Evolutionary conservation across 2,797 vertebrate species (phyloP), one percentile per base, ranked within the genome.

Genomic region (Coccyzus lansbergi): DNA sequence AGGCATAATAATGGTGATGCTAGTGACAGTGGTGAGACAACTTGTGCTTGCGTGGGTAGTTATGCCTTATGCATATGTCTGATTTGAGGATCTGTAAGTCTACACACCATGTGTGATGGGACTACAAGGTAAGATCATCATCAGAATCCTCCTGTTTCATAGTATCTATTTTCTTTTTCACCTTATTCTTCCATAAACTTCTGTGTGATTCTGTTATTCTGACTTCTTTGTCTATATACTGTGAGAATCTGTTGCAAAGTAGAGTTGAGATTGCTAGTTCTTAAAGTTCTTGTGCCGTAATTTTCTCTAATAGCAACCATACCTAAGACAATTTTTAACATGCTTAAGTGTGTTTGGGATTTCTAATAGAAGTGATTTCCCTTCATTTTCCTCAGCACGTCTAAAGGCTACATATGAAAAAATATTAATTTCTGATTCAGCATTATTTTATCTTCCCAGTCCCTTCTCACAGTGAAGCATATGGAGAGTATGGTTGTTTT

Each of bases 61-160:
- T 71, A 18, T 9, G 20, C 20, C 28, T 20, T 42, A 5, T 2
- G 6, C 14, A 7, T 4, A 6, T 19, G 13, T 34, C 24, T 1
- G 2, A 2, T 15, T 26, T 72, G 21, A 83, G n/a, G 28, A 75
- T 48, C 25, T n/a, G 10, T 12, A 29, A 15, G 7, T 48, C 7
- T 16, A 22, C 0, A 0, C 6, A 8, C 11, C 29, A 60, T 33
- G 3, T 8, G 9, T 44, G 22, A 48, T 9, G 9, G 52, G 18
- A 29, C 9, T 12, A 14, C 1, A 1, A 12, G 20, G 2, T 74
- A 51, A 79, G 34, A 51, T 6, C 33, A 6, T 29, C 21, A 21
- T 31, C 22, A 59, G 19, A 55, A 31, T 6, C 6, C 13, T 78
- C 11, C n/a, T 78, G 4, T 34, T 79, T 38, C 25, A 36, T 46